phyloP scores from a whole-genome alignment of 2,113 vertebrate genomes.

The Calypte anna region DNA sequence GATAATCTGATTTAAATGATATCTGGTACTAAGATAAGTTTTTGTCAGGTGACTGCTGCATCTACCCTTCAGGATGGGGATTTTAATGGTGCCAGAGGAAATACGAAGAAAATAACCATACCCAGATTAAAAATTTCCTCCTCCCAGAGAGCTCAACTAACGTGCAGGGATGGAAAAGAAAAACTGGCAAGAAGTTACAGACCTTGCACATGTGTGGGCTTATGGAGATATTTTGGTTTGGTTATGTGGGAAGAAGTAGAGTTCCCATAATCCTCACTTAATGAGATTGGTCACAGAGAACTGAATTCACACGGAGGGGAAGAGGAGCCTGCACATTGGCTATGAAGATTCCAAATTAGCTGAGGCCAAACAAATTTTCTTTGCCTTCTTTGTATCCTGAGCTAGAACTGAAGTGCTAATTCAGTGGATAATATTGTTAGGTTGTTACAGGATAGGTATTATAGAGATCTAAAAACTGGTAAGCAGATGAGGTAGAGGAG shows the following conservation, averaged over 20 bases:
- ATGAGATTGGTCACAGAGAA: background rate
- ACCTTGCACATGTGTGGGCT: background rate
- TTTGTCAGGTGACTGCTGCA: background rate
- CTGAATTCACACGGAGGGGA: background rate
- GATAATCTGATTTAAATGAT: background rate
- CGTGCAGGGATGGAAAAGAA: background rate
- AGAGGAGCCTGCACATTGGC: background rate
- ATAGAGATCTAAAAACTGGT: background rate
- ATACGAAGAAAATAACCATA: background rate
- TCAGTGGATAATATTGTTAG: rapidly evolving
- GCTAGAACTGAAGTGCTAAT: background rate
- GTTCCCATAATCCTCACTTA: background rate
- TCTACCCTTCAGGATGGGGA: background rate
- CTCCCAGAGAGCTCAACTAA: background rate
- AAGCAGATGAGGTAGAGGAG: background rate
- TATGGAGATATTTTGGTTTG: background rate
- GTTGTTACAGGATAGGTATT: background rate
- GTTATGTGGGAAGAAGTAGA: background rate
- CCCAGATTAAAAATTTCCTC: background rate
- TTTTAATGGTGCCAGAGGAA: background rate
- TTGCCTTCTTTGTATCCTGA: background rate
- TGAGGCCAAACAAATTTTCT: background rate
- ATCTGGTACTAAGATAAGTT: background rate
- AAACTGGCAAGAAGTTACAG: rapidly evolving
- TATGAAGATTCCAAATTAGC: background rate